Conservation (phyloP, 2,797 vertebrate species). For the Argya squamiceps region DNA sequence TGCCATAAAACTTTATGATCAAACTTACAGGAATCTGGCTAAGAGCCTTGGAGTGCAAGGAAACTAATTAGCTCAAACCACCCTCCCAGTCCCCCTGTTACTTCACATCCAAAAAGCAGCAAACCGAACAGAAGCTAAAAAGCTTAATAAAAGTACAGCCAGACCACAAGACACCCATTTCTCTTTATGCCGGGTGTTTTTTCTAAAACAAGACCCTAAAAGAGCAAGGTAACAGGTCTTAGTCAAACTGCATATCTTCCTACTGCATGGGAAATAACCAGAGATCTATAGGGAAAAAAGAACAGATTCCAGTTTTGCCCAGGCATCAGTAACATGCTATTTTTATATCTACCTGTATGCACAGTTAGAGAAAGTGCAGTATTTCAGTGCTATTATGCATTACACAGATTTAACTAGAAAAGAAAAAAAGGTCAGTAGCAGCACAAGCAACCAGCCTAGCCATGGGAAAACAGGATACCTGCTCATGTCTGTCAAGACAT, state of each 20-base stretch:
- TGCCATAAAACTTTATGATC: conserved; percentile 47
- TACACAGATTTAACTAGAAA: background rate
- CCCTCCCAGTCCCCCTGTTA: background rate
- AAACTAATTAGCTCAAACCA: conserved; percentile 69
- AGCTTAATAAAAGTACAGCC: conserved; percentile 41
- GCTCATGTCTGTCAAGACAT: background rate
- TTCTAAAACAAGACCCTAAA: background rate
- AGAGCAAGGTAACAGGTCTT: background rate
- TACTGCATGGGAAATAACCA: background rate
- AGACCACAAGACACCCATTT: conserved; percentile 46
- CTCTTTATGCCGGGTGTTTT: background rate
- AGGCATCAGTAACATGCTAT: background rate
- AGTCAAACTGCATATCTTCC: background rate
- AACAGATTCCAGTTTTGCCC: background rate
- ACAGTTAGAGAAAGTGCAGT: background rate
- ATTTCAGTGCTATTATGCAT: background rate
- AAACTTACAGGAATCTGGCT: conserved; percentile 50
- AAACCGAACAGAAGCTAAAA: conserved; percentile 33
- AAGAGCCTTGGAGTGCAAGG: conserved; percentile 40
- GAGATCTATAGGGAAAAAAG: background rate
- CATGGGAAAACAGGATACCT: background rate
- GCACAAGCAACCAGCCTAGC: background rate
- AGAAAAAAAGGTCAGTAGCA: background rate
- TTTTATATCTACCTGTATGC: background rate
- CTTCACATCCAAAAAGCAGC: conserved; percentile 61